Base-by-base conservation (phyloP, 2,797 vertebrate species). In the Sitta carolinensis region DNA sequence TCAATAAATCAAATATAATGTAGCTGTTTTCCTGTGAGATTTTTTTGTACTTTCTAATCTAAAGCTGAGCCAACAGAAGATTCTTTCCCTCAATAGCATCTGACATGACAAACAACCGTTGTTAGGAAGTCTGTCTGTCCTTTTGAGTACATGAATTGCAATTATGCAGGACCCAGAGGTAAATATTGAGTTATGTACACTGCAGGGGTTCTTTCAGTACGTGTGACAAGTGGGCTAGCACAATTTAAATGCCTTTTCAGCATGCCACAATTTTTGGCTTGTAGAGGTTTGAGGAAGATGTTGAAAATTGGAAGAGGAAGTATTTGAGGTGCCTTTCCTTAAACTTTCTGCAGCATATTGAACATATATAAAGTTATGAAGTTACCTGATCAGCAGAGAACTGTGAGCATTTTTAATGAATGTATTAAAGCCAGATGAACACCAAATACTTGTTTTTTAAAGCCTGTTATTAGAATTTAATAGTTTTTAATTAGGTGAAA, bases 1-100 rank as follows among this genome's bases (percentile, higher is more conserved):
- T 87, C 36, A 77, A 17, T 79, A 84, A 95, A 79, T 75, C 86
- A 79, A 88, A 67, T 63, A 52, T 30, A 92, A 93, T 54, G 43
- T 90, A 94, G 76, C 83, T 69, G 26, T 92, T 92, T 87, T 94
- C 90, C 87, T 90, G 36, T 82, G 94, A 90, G 90, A 94, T 91
- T 84, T 72, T 88, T 78, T 88, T 85, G 84, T 95, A 50, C 74
- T 87, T 95, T 73, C 30, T 93, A 27, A 36, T 48, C 47, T 48
- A 29, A 68, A 90, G 6, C 52, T 82, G 57, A 91, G 79, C 80
- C 85, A 94, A 58, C 48, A 70, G 75, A 95, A 72, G 45, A 62
- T 84, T 64, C n/a, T 89, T 89, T 85, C 52, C 25, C 36, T 90
- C 59, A 74, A 0, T 43, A 57, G n/a, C n/a, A 21, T 63, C 61